Evolutionary conservation across 2,888 invertebrate species (phyloP).

Genomic region (Ariolimax columbianus): DNA sequence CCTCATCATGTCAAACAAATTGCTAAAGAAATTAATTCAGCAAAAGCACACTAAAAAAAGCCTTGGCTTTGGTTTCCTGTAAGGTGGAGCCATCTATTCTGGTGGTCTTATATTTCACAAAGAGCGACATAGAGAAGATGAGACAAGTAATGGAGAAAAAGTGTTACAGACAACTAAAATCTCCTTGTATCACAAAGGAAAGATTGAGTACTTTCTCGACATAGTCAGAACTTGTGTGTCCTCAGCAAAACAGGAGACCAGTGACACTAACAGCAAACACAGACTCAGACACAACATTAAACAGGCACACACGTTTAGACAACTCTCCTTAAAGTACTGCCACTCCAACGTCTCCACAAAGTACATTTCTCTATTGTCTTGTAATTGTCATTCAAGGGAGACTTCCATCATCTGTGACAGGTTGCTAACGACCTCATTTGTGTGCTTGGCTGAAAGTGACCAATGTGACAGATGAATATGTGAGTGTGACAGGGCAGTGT

Average conservation of each 20-base stretch:
- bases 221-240: not conserved
- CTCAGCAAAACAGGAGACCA: not conserved
- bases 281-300: not conserved
- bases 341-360: not conserved
- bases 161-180: too few species aligned
- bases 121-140: too few species aligned
- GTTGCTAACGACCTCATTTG: slow-evolving; percentile 68
- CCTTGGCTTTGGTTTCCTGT: too few species aligned
- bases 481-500: too few species aligned
- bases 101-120: too few species aligned
- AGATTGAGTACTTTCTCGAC: not conserved
- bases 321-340: not conserved
- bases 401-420: slow-evolving; percentile 65
- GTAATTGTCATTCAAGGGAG: slow-evolving; percentile 11
- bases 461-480: not conserved
- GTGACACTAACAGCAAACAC: not conserved
- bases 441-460: slow-evolving; percentile 64
- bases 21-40: too few species aligned
- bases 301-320: slow-evolving; percentile 20
- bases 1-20: too few species aligned
- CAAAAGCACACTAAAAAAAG: too few species aligned
- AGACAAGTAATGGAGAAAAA: too few species aligned
- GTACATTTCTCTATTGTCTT: not conserved
- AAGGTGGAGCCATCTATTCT: too few species aligned
- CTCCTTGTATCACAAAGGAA: not conserved